Percentiles rank a stretch among this genome's conserved stretches.
Evolutionary conservation across 1,140 invertebrate genomes (phyloP).

Genomic region (Tyrophagus putrescentiae): DNA sequence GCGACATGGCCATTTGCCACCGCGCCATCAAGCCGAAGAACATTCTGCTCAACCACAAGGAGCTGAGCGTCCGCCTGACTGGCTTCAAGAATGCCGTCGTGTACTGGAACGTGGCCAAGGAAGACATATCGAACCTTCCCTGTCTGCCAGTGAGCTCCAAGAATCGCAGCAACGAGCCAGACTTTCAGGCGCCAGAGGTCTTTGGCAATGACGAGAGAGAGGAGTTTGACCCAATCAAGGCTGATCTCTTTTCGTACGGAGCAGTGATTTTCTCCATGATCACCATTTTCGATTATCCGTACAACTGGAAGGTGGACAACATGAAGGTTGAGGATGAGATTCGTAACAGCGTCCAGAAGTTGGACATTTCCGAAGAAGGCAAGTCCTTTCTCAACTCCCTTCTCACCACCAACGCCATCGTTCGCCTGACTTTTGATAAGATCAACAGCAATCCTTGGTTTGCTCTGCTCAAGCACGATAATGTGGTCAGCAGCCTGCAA

Average conservation of each 20-base stretch:
- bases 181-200: constrained; percentile 13
- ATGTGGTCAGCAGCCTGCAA: too few relatives aligned
- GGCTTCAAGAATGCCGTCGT: neutral
- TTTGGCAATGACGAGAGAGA: constrained; percentile 3
- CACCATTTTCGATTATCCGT: neutral
- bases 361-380: neutral
- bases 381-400: neutral
- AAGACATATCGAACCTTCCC: constrained; percentile 7
- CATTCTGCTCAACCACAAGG: neutral
- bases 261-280: neutral
- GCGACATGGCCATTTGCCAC: neutral
- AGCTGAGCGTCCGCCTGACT: neutral
- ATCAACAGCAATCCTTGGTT: too few relatives aligned
- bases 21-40: constrained; percentile 1
- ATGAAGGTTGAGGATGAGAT: neutral
- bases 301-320: neutral
- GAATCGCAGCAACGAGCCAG: neutral
- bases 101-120: neutral
- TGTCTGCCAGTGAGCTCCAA: neutral
- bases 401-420: neutral
- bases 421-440: too few relatives aligned
- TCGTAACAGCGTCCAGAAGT: neutral
- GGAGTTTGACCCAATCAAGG: constrained; percentile 9
- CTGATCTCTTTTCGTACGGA: constrained; percentile 3
- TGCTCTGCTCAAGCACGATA: too few relatives aligned